Evolutionary conservation across 2,797 vertebrate species (phyloP), one percentile per base, ranked within the genome.

Genomic region (Chiroxiphia lanceolata): DNA sequence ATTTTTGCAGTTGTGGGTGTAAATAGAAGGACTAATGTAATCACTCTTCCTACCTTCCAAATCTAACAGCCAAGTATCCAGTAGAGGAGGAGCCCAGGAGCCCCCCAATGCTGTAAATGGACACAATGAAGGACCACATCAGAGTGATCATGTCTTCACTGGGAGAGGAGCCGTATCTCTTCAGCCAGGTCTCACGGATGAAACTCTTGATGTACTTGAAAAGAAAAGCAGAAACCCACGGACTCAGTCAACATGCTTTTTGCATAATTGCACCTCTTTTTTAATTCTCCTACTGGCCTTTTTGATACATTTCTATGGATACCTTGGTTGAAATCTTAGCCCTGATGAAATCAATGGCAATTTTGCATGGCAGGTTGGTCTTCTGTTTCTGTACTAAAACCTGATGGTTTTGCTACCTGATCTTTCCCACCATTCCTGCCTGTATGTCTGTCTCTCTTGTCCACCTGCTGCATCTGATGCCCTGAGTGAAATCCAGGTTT

Each of bases 61-160:
- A 95, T 40, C 29, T 92, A 38, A 96, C 89, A 21, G 98, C 89
- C 48, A 98, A 50, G 36, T 94, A 95, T 34, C 96, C 98, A 16
- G 98, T 95, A 70, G 94, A 96, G 1, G 96, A 6, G 17, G 98
- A 96, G 9, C 98, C 98, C 53, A 97, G 76, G 17, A 99, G 85
- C 13, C 98, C 99, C 6, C 98, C 99, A 0, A 98, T 91, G 51
- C 97, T 97, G 34, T 94, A 98, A 38, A 98, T 36, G 42, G 98
- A 98, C n/a, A 99, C 98, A 4, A 98, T 87, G 7, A 98, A 93
- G 69, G 98, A 98, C 98, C 99, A 98, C 95, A 98, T 96, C 74
- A 98, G 90, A 6, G 98, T 98, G 95, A 98, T 51, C 1, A 93
- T 97, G 19, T 98, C 91, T 26, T 96, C 91, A 20, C 89, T 57